These are phyloP conservation scores for Geodia barretti DNA, from an alignment of 37 sponge, comb jelly and placozoan genomes.

Conservation along the genomic window DNA sequence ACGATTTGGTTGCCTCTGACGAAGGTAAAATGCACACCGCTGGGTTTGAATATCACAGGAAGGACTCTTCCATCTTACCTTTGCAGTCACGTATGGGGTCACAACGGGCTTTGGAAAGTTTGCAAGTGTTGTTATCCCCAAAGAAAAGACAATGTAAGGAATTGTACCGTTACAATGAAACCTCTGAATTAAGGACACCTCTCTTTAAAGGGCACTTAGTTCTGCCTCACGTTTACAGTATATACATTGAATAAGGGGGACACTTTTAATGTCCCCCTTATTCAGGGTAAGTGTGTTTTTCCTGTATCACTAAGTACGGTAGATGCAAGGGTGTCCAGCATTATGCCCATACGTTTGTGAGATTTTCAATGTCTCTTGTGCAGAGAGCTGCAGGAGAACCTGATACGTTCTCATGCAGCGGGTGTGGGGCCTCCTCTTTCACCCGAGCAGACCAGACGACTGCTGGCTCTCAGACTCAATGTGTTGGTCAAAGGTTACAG, in stretches of 20 bases:
- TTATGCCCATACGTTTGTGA: too few species aligned
- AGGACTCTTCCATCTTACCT: too few species aligned
- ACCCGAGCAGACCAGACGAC: constrained; percentile 62
- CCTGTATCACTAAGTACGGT: not conserved
- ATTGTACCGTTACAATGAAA: too few species aligned
- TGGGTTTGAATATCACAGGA: too few species aligned
- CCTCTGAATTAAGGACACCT: too few species aligned
- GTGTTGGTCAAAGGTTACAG: constrained; percentile 95
- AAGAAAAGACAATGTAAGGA: constrained; percentile 61
- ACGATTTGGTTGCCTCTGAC: constrained; percentile 52
- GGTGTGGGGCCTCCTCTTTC: constrained; percentile 86
- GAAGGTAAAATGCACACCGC: too few species aligned
- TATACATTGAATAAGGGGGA: not conserved
- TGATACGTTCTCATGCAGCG: constrained; percentile 86
- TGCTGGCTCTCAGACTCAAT: constrained; percentile 93
- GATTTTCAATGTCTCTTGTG: too few species aligned
- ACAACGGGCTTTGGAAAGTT: constrained; percentile 95
- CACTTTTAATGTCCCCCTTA: not conserved
- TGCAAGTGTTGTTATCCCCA: constrained; percentile 68
- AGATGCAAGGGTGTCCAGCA: too few species aligned
- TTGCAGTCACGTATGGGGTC: constrained; percentile 86
- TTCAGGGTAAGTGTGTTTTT: not conserved
- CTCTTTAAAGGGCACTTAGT: too few species aligned
- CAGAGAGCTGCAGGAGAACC: constrained; percentile 84
- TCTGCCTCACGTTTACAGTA: not conserved